Evolutionary conservation across 2,113 vertebrate genomes (phyloP).

Genomic region (Amazona vittata): DNA sequence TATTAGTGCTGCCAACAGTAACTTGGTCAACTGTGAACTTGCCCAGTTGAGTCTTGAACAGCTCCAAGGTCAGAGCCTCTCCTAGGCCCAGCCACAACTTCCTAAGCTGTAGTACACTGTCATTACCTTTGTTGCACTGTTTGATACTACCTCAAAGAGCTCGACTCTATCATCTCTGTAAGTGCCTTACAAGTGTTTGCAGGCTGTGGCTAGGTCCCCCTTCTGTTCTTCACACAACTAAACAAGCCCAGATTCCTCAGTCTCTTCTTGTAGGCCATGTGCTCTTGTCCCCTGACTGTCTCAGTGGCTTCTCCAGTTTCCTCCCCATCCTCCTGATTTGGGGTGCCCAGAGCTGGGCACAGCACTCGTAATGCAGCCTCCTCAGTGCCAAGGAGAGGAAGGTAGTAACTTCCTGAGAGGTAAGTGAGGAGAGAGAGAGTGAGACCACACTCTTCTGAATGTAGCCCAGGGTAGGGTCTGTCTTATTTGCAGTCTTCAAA

Average conservation of each 20-base stretch:
- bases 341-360: not conserved
- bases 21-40: not conserved
- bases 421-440: not conserved
- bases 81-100: not conserved
- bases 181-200: not conserved
- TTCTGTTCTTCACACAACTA: not conserved
- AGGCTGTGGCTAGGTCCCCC: not conserved
- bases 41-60: not conserved
- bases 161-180: not conserved
- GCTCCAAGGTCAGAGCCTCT: not conserved
- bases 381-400: not conserved
- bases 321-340: not conserved
- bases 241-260: not conserved
- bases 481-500: not conserved
- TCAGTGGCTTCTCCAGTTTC: not conserved
- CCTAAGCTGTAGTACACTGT: not conserved
- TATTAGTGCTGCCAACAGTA: not conserved
- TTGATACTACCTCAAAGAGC: not conserved
- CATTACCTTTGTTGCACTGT: not conserved
- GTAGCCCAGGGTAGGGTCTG: not conserved
- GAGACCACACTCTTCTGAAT: not conserved
- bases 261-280: not conserved
- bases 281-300: not conserved
- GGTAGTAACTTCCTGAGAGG: accelerated
- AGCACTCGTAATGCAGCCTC: not conserved